Base-by-base conservation (phyloP, 2,113 vertebrate genomes). In the Xenopus laevis region DNA sequence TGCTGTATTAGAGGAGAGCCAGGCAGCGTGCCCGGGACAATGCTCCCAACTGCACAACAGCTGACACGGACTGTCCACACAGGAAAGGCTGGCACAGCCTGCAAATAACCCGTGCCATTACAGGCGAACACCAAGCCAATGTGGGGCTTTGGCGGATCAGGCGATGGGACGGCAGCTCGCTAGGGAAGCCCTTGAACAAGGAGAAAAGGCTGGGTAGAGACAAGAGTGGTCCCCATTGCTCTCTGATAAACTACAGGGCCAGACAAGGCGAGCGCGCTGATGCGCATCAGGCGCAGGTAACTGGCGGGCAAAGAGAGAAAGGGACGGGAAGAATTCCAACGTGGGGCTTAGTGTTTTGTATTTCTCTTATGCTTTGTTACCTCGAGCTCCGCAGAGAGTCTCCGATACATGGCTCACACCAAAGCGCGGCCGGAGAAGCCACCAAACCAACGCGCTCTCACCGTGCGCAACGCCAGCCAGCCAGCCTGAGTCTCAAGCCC, bases 391-490 rank as follows among this genome's bases (percentile, higher is more conserved):
- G 60, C 13, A 52, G 47, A 63, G 13, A 50, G 27, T 18, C 46
- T 64, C 58, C 47, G 46, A 17, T 64, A 64, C 74, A 76, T 76
- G 74, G 50, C 67, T 63, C 67, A 30, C 62, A 18, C 53, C 71
- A 66, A 12, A 67, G 53, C 53, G 53, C 63, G 23, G 27, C 64
- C 53, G 16, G 65, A 53, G 57, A 62, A 33, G 72, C 53, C 72
- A 67, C 72, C 72, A 40, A 50, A 68, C 57, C 20, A 44, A 68
- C 64, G 72, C 72, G 72, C 65, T 67, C 72, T 74, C 65, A 27
- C 72, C 72, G 72, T 74, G 72, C 72, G 72, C 72, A 74, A 59
- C 55, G 65, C 64, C 72, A 55, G 64, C 52, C 57, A 13, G 59
- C 11, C 18, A 23, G 59, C 59, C 30, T 44, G 58, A 44, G 57